phyloP scores from a whole-genome alignment of 2,888 invertebrate genomes.

The Cerastis leucographa region DNA sequence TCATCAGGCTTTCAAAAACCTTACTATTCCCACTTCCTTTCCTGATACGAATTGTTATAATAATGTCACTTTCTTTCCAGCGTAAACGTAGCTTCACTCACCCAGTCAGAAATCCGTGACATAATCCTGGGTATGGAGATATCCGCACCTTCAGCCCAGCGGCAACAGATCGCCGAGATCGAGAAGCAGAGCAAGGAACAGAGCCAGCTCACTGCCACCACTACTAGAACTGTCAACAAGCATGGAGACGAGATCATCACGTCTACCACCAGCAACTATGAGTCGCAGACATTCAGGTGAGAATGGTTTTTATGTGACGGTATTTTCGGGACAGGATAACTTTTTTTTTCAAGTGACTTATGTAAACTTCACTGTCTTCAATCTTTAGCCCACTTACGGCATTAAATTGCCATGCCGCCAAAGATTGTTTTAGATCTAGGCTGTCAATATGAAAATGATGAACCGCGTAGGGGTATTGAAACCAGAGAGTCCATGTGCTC shows the following conservation, averaged over 20 bases:
- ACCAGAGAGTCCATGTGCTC: constrained; percentile 86
- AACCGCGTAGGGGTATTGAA: constrained; percentile 90
- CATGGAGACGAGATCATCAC: constrained; percentile 99
- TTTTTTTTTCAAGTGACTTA: neutral
- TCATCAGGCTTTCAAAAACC: neutral
- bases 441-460: constrained; percentile 77
- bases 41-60: neutral
- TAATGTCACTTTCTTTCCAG: constrained; percentile 78
- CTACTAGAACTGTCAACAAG: constrained; percentile 99
- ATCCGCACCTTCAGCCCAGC: constrained; percentile 99
- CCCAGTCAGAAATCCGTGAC: constrained; percentile 99
- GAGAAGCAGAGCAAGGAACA: constrained; percentile 99
- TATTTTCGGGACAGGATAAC: neutral
- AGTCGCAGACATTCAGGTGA: constrained; percentile 97
- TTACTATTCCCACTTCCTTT: neutral
- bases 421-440: neutral
- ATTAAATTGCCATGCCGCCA: neutral
- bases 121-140: constrained; percentile 99
- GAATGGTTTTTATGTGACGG: neutral
- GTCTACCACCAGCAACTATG: constrained; percentile 99
- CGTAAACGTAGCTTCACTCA: constrained; percentile 99
- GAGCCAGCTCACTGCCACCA: constrained; percentile 99
- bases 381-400: neutral
- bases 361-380: neutral
- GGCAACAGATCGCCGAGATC: constrained; percentile 99